These are phyloP conservation scores for Actenoides hombroni DNA, from an alignment of 2,113 vertebrate species.

Conservation along the genomic window DNA sequence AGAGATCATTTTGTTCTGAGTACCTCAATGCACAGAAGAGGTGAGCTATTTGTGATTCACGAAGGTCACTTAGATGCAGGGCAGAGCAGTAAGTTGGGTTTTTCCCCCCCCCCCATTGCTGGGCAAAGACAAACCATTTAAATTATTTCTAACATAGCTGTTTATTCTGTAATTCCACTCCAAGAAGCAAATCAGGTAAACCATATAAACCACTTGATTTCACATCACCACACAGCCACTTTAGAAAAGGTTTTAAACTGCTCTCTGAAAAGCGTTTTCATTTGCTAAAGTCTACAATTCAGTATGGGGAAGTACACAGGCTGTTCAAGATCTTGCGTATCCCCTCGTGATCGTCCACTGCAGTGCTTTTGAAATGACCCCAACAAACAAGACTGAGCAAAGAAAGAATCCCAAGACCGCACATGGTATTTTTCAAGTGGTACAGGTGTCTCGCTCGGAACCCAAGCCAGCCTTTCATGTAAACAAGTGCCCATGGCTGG, in stretches of 20 bases:
- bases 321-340: background rate
- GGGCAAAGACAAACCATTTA: background rate
- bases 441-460: background rate
- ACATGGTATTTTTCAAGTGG: background rate
- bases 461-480: background rate
- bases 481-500: background rate
- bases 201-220: background rate
- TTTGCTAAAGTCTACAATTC: background rate
- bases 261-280: background rate
- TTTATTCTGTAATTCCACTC: background rate
- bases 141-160: background rate
- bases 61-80: background rate
- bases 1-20: background rate
- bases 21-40: background rate
- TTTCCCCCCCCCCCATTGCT: background rate
- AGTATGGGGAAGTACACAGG: background rate
- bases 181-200: background rate
- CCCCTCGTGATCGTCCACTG: background rate
- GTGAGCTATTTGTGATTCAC: background rate
- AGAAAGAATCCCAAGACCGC: background rate
- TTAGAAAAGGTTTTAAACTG: background rate
- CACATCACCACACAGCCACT: background rate
- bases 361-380: background rate
- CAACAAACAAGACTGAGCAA: background rate
- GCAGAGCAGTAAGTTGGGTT: background rate